A percentile compares a stretch with the other conserved stretches of the same genome.
Conservation (phyloP, 2,113 vertebrate species). For the Scolopax mira region DNA sequence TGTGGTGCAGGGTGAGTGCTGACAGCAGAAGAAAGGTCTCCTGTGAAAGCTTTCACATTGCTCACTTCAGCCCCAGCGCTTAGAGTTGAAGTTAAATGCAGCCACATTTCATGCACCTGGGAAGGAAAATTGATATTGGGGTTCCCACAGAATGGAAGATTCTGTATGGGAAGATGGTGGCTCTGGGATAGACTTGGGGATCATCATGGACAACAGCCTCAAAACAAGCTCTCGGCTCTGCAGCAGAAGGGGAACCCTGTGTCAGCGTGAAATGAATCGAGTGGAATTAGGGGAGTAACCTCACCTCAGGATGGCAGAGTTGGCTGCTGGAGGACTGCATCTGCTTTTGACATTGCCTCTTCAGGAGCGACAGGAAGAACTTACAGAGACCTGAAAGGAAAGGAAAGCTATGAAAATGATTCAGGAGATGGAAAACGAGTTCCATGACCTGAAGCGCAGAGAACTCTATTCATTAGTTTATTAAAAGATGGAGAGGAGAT, state of each 20-base stretch:
- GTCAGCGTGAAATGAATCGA: no score
- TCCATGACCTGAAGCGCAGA: background rate
- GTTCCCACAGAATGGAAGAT: background rate
- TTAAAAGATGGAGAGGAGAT: conserved; percentile 18
- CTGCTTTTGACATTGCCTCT: background rate
- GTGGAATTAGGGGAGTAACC: background rate
- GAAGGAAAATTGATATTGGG: background rate
- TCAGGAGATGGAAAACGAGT: background rate
- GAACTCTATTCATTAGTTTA: conserved; percentile 17
- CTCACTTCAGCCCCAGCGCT: fast-evolving
- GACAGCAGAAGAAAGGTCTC: background rate
- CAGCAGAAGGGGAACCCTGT: background rate
- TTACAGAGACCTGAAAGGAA: background rate
- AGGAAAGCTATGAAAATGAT: background rate
- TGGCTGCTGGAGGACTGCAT: background rate
- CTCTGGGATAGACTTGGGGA: background rate
- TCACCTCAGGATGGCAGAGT: background rate
- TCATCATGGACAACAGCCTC: fast-evolving
- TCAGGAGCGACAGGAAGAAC: background rate
- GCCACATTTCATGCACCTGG: background rate
- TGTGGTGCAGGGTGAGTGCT: background rate
- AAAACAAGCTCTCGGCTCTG: background rate
- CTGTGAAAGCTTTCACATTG: no score
- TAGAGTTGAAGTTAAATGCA: no score
- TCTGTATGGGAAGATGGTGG: background rate